These are phyloP conservation scores for Sebastes kiyomatsui DNA, from an alignment of 2,797 vertebrate genomes.

Conservation along the genomic window DNA sequence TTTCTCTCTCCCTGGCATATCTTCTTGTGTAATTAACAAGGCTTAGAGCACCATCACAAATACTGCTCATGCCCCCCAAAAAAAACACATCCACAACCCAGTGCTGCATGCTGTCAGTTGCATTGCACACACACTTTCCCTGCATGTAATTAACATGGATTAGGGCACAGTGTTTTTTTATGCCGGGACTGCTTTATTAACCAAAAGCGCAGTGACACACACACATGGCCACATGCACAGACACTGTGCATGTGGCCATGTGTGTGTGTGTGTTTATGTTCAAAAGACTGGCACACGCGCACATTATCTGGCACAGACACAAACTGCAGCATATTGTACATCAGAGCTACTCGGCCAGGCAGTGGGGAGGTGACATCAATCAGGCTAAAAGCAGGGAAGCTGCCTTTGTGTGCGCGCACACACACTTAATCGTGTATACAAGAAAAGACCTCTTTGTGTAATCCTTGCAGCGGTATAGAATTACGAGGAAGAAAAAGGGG, in stretches of 20 bases:
- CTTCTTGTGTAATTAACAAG: conserved; percentile 78
- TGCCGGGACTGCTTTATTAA: conserved; percentile 59
- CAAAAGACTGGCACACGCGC: conserved; percentile 5
- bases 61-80: conserved; percentile 46
- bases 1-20: conserved; percentile 63
- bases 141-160: conserved; percentile 77
- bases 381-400: conserved; percentile 58
- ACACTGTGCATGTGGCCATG: neutral
- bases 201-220: conserved; percentile 25
- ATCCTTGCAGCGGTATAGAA: conserved; percentile 44
- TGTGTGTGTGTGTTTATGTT: neutral
- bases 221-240: too few species aligned
- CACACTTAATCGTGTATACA: conserved; percentile 32
- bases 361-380: conserved; percentile 66
- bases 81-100: conserved; percentile 39
- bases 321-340: conserved; percentile 51
- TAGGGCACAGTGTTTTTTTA: conserved; percentile 46
- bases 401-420: conserved; percentile 38
- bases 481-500: conserved; percentile 11
- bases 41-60: conserved; percentile 75
- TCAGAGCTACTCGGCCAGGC: conserved; percentile 42
- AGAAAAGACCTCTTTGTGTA: conserved; percentile 54
- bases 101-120: conserved; percentile 45
- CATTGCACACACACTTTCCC: conserved; percentile 41
- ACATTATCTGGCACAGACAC: conserved; percentile 30